Conservation (phyloP, 2,888 invertebrate species). For the Noctua fimbriata region DNA sequence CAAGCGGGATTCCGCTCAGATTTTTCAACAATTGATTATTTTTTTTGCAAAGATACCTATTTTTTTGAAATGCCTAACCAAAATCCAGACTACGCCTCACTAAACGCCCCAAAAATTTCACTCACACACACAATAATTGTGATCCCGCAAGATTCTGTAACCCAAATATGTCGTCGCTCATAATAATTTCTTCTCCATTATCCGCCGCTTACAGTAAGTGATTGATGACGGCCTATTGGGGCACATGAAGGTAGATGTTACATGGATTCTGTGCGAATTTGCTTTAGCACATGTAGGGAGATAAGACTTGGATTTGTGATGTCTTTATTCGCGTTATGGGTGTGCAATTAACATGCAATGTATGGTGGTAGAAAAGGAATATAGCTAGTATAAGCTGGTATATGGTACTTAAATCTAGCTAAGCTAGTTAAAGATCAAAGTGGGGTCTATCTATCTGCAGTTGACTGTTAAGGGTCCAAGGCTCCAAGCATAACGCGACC, state of each 20-base stretch:
- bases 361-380: neutral
- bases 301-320: constrained; percentile 42
- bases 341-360: neutral
- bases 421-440: no score
- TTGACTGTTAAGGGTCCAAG: no score
- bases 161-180: constrained; percentile 47
- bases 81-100: constrained; percentile 1
- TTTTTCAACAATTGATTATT: no score
- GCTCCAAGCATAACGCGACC: no score
- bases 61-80: neutral
- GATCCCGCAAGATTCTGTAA: constrained; percentile 37
- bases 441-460: no score
- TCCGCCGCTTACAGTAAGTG: constrained; percentile 35
- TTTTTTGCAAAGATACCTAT: neutral
- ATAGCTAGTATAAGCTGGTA: no score
- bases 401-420: no score
- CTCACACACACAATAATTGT: constrained; percentile 31
- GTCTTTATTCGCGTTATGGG: constrained; percentile 21
- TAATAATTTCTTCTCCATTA: constrained; percentile 59
- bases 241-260: constrained; percentile 28
- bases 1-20: no score
- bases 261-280: constrained; percentile 29
- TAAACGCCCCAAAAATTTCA: neutral
- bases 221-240: constrained; percentile 49
- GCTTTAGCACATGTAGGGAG: constrained; percentile 35